Evolutionary conservation across 2,797 vertebrate species (phyloP).

Genomic region (Botia kubotai): DNA sequence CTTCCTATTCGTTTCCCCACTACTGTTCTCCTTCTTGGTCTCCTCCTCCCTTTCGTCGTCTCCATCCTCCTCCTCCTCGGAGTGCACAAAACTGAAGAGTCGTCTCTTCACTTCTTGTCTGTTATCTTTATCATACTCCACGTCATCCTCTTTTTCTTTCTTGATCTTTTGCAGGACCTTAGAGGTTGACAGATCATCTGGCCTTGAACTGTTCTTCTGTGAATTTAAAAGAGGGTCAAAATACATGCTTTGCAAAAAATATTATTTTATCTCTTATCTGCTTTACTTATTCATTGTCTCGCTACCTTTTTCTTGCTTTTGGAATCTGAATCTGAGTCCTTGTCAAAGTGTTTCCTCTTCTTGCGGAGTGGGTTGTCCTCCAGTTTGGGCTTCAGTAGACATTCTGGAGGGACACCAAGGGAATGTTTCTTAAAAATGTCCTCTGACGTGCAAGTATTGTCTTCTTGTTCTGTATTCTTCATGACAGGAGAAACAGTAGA

Average conservation of each 20-base stretch:
- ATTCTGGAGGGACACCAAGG: slow-evolving; percentile 74
- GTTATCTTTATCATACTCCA: slow-evolving; percentile 71
- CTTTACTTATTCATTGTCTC: slow-evolving; percentile 22
- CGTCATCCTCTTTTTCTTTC: slow-evolving; percentile 83
- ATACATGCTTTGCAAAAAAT: slow-evolving; percentile 56
- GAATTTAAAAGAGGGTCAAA: slow-evolving; percentile 49
- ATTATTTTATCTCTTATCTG: slow-evolving; percentile 8
- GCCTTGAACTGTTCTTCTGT: slow-evolving; percentile 86
- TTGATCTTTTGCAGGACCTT: slow-evolving; percentile 87
- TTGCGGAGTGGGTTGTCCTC: slow-evolving; percentile 82
- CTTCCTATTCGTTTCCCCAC: slow-evolving; percentile 65
- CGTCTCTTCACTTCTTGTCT: slow-evolving; percentile 31
- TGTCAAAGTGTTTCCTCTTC: slow-evolving; percentile 92
- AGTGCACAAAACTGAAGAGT: slow-evolving; percentile 62
- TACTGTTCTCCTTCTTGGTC: slow-evolving; percentile 58
- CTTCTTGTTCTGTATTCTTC: slow-evolving; percentile 83
- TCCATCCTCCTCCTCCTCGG: slow-evolving; percentile 65
- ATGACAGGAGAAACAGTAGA: slow-evolving; percentile 66
- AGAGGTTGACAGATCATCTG: slow-evolving; percentile 78
- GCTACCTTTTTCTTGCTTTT: slow-evolving; percentile 86
- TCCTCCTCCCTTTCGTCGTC: slow-evolving; percentile 69
- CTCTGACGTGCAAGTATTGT: slow-evolving; percentile 83
- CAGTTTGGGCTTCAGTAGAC: slow-evolving; percentile 82
- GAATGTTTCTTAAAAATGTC: slow-evolving; percentile 85
- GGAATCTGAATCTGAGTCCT: slow-evolving; percentile 87